These are phyloP conservation scores for Gobio gobio DNA, from an alignment of 2,113 vertebrate genomes.

Conservation along the genomic window DNA sequence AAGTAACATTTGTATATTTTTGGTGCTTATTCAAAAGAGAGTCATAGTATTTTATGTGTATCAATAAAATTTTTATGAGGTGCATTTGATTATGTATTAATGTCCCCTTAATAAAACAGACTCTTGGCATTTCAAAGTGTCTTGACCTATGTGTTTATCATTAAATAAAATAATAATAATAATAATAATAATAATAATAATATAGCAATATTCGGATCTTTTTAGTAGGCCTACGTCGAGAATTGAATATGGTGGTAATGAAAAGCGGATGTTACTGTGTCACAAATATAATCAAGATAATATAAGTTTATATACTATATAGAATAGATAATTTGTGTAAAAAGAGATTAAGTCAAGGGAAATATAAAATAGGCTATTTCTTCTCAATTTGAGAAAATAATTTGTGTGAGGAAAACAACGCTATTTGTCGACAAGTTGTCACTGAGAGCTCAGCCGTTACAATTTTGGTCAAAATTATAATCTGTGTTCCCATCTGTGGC, in stretches of 20 bases:
- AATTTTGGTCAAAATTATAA: conserved; percentile 1
- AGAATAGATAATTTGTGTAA: neutral
- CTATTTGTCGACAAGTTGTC: neutral
- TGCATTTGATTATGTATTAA: conserved; percentile 98
- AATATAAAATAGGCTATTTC: neutral
- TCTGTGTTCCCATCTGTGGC: neutral
- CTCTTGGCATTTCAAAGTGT: conserved; percentile 77
- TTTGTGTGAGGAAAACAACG: neutral
- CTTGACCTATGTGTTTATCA: conserved; percentile 37
- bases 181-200: neutral
- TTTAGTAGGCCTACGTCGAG: neutral
- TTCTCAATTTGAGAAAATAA: neutral
- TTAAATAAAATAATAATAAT: neutral
- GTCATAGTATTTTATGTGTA: conserved; percentile 95
- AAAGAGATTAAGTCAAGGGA: neutral
- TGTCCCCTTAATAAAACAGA: conserved; percentile 92
- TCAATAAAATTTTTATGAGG: conserved; percentile 99
- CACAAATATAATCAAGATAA: neutral
- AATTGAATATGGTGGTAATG: neutral
- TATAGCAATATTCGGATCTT: neutral
- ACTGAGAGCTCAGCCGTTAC: neutral
- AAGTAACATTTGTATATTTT: conserved; percentile 68
- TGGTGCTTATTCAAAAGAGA: conserved; percentile 80
- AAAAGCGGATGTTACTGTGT: neutral
- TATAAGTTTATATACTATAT: too few species aligned